Base-by-base conservation (phyloP, 1,140 invertebrate genomes). In the Lasioglossum baleicum region DNA sequence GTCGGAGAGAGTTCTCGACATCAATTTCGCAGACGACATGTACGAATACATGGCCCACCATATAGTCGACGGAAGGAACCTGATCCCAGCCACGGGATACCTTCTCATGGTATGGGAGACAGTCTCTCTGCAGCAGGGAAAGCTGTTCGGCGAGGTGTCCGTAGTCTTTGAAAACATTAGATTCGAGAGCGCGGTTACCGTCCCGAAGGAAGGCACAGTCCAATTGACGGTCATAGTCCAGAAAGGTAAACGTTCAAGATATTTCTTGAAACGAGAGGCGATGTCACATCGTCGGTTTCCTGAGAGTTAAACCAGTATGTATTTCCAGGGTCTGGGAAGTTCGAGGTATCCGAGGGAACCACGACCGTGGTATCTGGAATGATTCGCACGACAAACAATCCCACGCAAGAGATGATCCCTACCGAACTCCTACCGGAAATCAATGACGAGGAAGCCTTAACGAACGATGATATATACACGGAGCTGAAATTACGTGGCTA, bases 71-170 rank as follows among this genome's bases (percentile, higher is more conserved):
- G 96, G 96, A 2, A 95, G 98, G 85, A 96, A 97, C 83, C 89
- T 99, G 0, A 96, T 97, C 81, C 98, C 98, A 4, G 98, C 98
- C 0, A 98, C 98, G 13, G 97, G 97, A 40, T 99, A 97, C 88
- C 87, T 97, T 73, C 92, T 95, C 7, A 92, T 99, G 20, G 97
- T 97, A 0, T 99, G 98, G 98, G 96, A 97, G 90, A 97, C 97
- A 2, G 89, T 99, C 31, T 96, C 96, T 22, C 95, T 96, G 91
- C 95, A 97, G 93, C 94, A 95, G 87, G 96, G 96, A 68, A 93
- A 95, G 69, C 89, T 94, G 1, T 96, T 94, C 86, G 95, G 96
- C 58, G 95, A 97, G 87, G 93, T 97, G 8, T 95, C 96, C 0
- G 96, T 99, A 0, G 94, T 97, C 1, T 98, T 99, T 90, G 96